Conservation (phyloP, 92 coral and sea anemone species). For the Pocillopora meandrina region DNA sequence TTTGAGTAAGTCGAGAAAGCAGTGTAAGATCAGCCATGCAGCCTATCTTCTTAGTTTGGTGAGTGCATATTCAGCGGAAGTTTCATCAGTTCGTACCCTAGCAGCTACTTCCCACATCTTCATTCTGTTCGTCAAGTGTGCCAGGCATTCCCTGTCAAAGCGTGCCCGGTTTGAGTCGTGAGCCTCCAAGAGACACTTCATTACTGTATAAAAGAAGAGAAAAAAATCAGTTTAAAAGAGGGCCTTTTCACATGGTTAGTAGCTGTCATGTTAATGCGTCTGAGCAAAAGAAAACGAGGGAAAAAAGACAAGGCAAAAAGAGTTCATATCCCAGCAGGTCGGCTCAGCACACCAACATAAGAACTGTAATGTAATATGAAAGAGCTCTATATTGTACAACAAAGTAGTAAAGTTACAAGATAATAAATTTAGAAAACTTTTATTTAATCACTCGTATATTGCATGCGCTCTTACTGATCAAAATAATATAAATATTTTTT, state of each 20-base stretch:
- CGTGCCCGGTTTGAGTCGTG: conserved; percentile 59
- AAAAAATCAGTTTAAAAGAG: not conserved
- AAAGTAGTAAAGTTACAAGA: too few species aligned
- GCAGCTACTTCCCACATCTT: conserved; percentile 72
- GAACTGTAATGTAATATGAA: too few species aligned
- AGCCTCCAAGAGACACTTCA: conserved; percentile 69
- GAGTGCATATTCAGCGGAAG: not conserved
- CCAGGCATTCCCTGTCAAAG: conserved; percentile 64
- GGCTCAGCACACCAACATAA: too few species aligned
- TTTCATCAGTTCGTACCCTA: conserved; percentile 45
- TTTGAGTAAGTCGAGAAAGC: not conserved
- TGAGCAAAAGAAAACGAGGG: too few species aligned
- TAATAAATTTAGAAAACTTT: too few species aligned
- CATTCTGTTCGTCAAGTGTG: conserved; percentile 59
- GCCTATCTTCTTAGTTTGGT: not conserved
- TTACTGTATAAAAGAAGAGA: conserved; percentile 46
- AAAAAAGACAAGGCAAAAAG: too few species aligned
- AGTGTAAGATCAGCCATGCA: not conserved
- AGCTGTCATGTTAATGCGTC: too few species aligned
- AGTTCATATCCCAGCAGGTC: too few species aligned
- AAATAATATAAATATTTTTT: too few species aligned
- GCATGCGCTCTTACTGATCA: too few species aligned
- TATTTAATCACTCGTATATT: too few species aligned
- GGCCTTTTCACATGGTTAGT: too few species aligned
- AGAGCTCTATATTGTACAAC: not conserved